Evolutionary conservation across 2,888 invertebrate genomes (phyloP), one percentile per base, ranked within the genome.

Genomic region (Melinaea menophilus): DNA sequence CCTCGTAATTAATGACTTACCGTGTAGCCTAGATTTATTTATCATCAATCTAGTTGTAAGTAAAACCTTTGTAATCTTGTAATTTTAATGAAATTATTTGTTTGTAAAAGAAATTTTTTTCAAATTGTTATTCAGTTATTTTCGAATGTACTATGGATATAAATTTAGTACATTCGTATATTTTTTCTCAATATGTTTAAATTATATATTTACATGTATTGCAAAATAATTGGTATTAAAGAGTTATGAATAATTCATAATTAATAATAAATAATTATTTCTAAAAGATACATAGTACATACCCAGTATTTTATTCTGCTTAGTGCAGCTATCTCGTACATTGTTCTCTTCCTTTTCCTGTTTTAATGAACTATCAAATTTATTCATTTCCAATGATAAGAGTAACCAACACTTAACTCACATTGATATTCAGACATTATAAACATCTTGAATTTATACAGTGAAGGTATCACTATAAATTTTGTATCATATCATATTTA

Each of bases 301-400:
- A 90, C 90, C 90, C 80, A 90, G 75, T 68, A 86, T 73, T 80
- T 88, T 89, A 59, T 78, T 84, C 69, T 83, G 86, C 61, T 86
- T 90, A 2, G 88, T 89, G 71, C 89, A 90, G 66, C 89, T 88
- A 7, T 83, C 85, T 69, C 79, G 82, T 0, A 78, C 77, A 71
- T 78, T 82, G 37, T 79, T 79, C 0, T 83, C 85, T 54, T 86
- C 88, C 70, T 76, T 83, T 41, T 83, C 84, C 35, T 78, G 82
- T 73, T 81, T 86, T 37, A 79, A 75, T 5, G 74, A 71, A 57
- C 75, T 81, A 33, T 88, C 86, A 58, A 88, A 79, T 79, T 84
- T 86, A 82, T 87, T 90, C 90, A 90, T 90, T 78, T 85, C 72
- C 81, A 77, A 66, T 68, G 66, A 56, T 60, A 69, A 68, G 58